phyloP scores from a whole-genome alignment of 2,888 invertebrate species.

The Hyposoter didymator region DNA sequence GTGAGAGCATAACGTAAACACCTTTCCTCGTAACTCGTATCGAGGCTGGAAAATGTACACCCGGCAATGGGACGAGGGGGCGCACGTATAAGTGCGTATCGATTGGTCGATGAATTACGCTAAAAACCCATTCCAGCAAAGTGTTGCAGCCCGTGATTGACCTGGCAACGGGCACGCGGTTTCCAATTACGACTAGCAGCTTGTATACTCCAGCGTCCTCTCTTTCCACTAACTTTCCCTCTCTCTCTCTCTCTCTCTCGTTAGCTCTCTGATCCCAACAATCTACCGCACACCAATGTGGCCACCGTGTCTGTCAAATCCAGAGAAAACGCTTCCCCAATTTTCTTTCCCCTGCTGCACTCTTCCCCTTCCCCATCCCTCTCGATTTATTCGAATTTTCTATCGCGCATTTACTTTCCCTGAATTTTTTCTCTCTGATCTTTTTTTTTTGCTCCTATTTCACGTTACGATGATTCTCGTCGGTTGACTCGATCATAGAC shows the following conservation, averaged over 20 bases:
- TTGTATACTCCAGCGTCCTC: conserved; percentile 10
- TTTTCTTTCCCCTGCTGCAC: conserved; percentile 34
- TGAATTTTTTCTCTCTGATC: neutral
- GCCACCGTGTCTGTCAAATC: conserved; percentile 34
- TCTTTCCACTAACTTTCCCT: conserved; percentile 18
- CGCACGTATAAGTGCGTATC: conserved; percentile 60
- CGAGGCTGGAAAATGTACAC: conserved; percentile 17
- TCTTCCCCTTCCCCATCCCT: no score
- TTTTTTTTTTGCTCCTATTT: conserved; percentile 48
- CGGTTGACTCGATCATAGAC: conserved; percentile 44
- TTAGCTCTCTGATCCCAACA: conserved; percentile 24
- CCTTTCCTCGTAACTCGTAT: conserved; percentile 34
- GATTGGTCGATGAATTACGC: conserved; percentile 73
- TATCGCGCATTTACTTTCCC: neutral
- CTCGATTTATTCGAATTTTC: conserved; percentile 60
- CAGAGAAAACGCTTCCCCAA: conserved; percentile 43
- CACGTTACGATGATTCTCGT: conserved; percentile 15
- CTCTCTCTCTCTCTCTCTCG: conserved; percentile 14
- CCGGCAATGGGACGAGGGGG: neutral
- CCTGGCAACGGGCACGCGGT: conserved; percentile 72
- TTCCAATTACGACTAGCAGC: conserved; percentile 75
- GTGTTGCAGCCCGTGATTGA: conserved; percentile 74
- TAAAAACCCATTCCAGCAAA: conserved; percentile 72
- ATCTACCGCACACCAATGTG: conserved; percentile 41
- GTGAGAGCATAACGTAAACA: neutral